These are phyloP conservation scores for Hoplodrina ambigua DNA, from an alignment of 2,888 invertebrate genomes.

Conservation along the genomic window DNA sequence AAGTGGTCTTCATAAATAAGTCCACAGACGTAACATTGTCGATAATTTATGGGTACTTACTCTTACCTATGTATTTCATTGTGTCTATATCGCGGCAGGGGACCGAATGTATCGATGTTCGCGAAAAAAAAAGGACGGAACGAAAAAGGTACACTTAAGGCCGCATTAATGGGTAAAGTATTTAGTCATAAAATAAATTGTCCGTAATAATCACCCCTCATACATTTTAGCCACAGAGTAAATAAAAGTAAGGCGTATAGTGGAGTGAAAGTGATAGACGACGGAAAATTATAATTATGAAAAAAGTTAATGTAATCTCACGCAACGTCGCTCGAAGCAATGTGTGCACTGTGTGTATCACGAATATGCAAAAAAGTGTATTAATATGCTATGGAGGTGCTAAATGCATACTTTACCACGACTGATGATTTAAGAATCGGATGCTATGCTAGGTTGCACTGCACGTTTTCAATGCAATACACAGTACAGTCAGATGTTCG, in stretches of 20 bases:
- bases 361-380: conserved; percentile 47
- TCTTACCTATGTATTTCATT: conserved; percentile 38
- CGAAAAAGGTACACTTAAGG: conserved; percentile 31
- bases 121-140: conserved; percentile 32
- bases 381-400: conserved; percentile 40
- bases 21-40: conserved; percentile 36
- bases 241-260: conserved; percentile 3
- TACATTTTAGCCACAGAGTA: conserved; percentile 5
- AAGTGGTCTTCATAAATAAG: conserved; percentile 48
- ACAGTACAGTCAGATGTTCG: not conserved
- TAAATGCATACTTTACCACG: conserved; percentile 37
- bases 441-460: not conserved
- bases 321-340: conserved; percentile 44
- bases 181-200: conserved; percentile 42
- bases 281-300: conserved; percentile 24
- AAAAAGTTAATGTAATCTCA: conserved; percentile 42
- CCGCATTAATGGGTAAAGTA: conserved; percentile 35
- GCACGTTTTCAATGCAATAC: not conserved
- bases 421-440: conserved; percentile 7
- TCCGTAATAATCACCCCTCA: conserved; percentile 12
- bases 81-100: conserved; percentile 37
- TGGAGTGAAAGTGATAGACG: conserved; percentile 41
- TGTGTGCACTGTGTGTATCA: conserved; percentile 21
- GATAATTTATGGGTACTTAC: conserved; percentile 45
- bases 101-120: conserved; percentile 37